phyloP scores from a whole-genome alignment of 2,888 invertebrate genomes.

The Watsonalla cultraria region DNA sequence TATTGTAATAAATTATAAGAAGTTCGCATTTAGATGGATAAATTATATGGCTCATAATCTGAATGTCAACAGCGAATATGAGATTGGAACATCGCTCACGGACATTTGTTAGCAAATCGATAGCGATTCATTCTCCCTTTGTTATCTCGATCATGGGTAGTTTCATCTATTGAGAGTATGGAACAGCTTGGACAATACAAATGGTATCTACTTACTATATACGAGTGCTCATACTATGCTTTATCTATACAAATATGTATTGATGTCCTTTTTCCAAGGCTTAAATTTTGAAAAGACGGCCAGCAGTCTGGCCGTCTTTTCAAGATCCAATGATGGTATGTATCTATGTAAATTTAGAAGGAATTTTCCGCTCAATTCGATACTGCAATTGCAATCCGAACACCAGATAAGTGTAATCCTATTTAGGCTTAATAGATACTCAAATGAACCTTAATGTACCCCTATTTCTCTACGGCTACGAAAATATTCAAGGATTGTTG shows the following conservation, averaged over 20 bases:
- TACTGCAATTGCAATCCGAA: too few species aligned
- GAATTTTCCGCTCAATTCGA: too few species aligned
- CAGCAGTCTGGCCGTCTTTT: too few species aligned
- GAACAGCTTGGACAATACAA: constrained; percentile 25
- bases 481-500: too few species aligned
- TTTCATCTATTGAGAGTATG: constrained; percentile 43
- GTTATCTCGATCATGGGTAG: constrained; percentile 47
- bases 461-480: too few species aligned
- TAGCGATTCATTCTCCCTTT: constrained; percentile 52
- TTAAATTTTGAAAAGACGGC: too few species aligned
- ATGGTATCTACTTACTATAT: neutral
- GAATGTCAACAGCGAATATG: constrained; percentile 36
- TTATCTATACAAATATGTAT: neutral
- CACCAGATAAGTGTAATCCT: too few species aligned
- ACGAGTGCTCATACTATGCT: neutral
- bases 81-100: constrained; percentile 51
- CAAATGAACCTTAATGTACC: too few species aligned
- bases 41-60: constrained; percentile 32
- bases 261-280: neutral
- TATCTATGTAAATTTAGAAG: too few species aligned
- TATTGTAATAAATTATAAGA: too few species aligned
- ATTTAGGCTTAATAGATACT: too few species aligned
- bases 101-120: constrained; percentile 57
- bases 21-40: constrained; percentile 5
- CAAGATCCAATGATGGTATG: too few species aligned